phyloP scores from a whole-genome alignment of 2,888 invertebrate species.

The Zhuqinia jingwanae region DNA sequence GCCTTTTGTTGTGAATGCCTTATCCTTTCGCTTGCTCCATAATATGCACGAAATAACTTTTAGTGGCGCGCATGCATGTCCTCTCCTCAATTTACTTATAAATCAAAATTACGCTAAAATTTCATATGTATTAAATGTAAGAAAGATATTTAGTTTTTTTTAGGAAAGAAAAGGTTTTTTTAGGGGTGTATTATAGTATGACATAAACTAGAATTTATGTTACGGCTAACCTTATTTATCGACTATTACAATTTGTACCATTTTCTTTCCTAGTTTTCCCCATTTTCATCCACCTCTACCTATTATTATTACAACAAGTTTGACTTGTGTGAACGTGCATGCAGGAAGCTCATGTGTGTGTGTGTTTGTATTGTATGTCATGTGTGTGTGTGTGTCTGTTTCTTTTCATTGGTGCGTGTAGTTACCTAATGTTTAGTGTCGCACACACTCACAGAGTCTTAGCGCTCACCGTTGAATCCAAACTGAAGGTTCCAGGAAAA shows the following conservation, averaged over 20 bases:
- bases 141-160: background rate
- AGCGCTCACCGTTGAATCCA: slow-evolving; percentile 6
- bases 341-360: background rate
- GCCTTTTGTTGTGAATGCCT: background rate
- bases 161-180: background rate
- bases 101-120: slow-evolving; percentile 74
- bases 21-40: too few relatives aligned
- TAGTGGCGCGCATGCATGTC: slow-evolving; percentile 6
- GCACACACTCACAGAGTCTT: slow-evolving; percentile 27
- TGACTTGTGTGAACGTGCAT: slow-evolving; percentile 41
- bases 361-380: too few relatives aligned
- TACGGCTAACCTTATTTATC: slow-evolving; percentile 74
- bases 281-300: background rate
- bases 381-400: background rate
- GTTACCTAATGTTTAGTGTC: slow-evolving; percentile 58
- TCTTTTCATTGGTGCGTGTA: slow-evolving; percentile 59
- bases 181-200: slow-evolving; percentile 66
- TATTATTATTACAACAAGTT: slow-evolving; percentile 39
- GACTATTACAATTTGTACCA: slow-evolving; percentile 66
- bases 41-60: slow-evolving; percentile 42
- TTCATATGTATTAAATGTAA: background rate
- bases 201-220: slow-evolving; percentile 76
- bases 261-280: slow-evolving; percentile 1
- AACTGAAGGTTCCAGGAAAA: slow-evolving; percentile 38
- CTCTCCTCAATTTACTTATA: slow-evolving; percentile 63